Evolutionary conservation across 2,888 invertebrate genomes (phyloP).

Genomic region (Dascillus cervinus): DNA sequence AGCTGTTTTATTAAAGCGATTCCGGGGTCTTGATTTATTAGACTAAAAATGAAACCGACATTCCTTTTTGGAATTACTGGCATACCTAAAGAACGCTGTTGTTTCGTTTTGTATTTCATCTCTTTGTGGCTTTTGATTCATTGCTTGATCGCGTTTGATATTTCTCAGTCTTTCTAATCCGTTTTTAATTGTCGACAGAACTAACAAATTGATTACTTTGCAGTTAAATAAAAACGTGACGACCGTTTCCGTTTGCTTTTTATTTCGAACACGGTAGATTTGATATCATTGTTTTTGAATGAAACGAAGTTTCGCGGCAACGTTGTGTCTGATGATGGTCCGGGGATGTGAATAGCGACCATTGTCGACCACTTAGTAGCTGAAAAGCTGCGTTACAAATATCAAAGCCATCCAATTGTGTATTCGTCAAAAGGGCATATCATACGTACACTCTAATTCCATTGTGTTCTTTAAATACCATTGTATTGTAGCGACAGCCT

Average conservation of each 20-base stretch:
- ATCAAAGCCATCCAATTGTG: constrained; percentile 33
- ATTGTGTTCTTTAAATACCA: constrained; percentile 32
- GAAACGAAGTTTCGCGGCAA: not conserved
- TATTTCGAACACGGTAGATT: no score
- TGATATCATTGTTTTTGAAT: not conserved
- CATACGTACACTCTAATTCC: constrained; percentile 30
- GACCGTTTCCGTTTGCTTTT: no score
- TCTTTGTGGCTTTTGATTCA: no score
- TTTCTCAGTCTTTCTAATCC: no score
- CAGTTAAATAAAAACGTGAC: no score
- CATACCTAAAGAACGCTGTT: constrained; percentile 38
- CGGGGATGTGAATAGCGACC: constrained; percentile 20
- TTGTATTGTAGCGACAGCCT: constrained; percentile 28
- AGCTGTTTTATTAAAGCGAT: constrained; percentile 42
- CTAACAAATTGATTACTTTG: no score
- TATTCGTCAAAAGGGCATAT: constrained; percentile 32
- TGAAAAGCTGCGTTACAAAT: constrained; percentile 34
- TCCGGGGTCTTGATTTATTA: constrained; percentile 40
- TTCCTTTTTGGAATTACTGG: constrained; percentile 37
- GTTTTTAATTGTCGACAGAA: no score
- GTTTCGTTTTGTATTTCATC: constrained; percentile 8
- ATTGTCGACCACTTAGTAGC: constrained; percentile 33
- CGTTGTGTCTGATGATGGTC: constrained; percentile 4
- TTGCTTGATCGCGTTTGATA: no score
- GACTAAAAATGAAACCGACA: constrained; percentile 40